Percentiles rank a stretch among this genome's conserved stretches.
These are phyloP conservation scores for Allolobophora icterica DNA, from an alignment of 2,888 invertebrate species.

Conservation along the genomic window DNA sequence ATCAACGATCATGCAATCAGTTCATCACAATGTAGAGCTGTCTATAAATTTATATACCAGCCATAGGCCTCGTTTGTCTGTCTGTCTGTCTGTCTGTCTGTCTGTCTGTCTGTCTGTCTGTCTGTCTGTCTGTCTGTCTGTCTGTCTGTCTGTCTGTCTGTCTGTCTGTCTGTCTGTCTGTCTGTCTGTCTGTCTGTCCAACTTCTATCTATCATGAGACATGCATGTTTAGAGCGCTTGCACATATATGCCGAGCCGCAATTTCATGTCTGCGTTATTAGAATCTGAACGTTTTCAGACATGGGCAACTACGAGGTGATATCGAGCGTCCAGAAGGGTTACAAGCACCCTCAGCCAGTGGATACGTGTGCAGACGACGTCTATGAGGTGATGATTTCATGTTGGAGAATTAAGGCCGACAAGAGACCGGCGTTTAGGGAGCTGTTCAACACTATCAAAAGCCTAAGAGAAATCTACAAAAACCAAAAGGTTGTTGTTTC, in stretches of 20 bases:
- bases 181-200: neutral
- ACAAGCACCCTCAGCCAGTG: slow-evolving; percentile 76
- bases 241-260: neutral
- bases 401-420: slow-evolving; percentile 72
- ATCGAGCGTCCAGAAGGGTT: slow-evolving; percentile 92
- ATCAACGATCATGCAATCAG: too few species aligned
- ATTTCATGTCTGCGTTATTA: neutral
- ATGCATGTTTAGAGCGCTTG: neutral
- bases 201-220: neutral
- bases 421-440: neutral
- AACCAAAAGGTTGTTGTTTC: neutral
- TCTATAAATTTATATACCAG: too few species aligned
- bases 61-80: too few species aligned
- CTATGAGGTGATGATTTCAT: slow-evolving; percentile 63
- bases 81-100: too few species aligned
- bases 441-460: neutral
- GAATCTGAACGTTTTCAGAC: slow-evolving; percentile 66
- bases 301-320: slow-evolving; percentile 95
- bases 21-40: too few species aligned
- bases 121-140: neutral
- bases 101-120: too few species aligned
- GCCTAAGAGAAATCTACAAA: neutral
- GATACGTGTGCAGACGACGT: slow-evolving; percentile 30
- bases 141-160: neutral
- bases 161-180: neutral